A percentile compares a stretch with the other conserved stretches of the same genome.
These are phyloP conservation scores for Nothoprocta perdicaria DNA, from an alignment of 2,113 vertebrate species.

Conservation along the genomic window DNA sequence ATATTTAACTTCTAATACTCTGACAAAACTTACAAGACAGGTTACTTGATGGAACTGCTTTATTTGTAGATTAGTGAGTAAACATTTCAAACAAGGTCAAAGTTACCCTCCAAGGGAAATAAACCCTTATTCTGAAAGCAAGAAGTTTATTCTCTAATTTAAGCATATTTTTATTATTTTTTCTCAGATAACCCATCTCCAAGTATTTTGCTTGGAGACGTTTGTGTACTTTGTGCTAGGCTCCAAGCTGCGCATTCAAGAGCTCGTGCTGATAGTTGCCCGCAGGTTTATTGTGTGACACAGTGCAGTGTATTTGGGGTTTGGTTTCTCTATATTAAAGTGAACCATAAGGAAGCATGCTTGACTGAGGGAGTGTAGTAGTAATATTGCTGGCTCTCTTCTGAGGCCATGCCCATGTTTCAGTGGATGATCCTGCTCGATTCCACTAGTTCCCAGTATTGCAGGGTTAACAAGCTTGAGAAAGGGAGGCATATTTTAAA, in stretches of 20 bases:
- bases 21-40: not conserved
- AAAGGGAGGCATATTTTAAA: not conserved
- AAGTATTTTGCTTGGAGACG: not conserved
- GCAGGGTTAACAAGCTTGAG: not conserved
- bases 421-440: not conserved
- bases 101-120: not conserved
- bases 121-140: not conserved
- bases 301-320: not conserved
- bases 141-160: not conserved
- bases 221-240: not conserved
- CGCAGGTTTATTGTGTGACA: rapidly evolving
- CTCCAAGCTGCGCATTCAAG: not conserved
- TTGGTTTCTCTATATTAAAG: not conserved
- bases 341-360: not conserved
- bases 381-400: not conserved
- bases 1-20: not conserved
- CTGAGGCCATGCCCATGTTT: not conserved
- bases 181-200: not conserved
- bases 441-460: not conserved
- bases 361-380: not conserved
- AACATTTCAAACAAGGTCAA: not conserved
- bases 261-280: not conserved
- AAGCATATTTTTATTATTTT: not conserved
- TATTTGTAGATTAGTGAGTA: not conserved
- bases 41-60: not conserved